Percentiles rank a stretch among this genome's conserved stretches.
These are phyloP conservation scores for Siphamia tubifer DNA, from an alignment of 2,113 vertebrate species.

Conservation along the genomic window DNA sequence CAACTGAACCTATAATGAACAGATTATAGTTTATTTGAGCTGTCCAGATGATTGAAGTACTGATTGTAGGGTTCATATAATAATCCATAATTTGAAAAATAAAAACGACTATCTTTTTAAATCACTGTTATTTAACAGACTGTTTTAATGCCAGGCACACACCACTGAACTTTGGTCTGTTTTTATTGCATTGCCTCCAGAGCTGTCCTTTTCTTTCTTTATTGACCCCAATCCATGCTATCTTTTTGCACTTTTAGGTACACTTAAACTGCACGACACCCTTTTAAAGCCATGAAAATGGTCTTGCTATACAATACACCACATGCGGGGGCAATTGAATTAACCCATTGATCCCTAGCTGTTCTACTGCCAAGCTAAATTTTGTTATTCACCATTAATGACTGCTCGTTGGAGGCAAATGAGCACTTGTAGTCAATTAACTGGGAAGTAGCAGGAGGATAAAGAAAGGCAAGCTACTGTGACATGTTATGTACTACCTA, in stretches of 20 bases:
- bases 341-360: constrained; percentile 73
- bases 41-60: neutral
- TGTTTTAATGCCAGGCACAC: constrained; percentile 24
- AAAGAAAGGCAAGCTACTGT: constrained; percentile 47
- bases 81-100: neutral
- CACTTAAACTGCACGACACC: constrained; percentile 57
- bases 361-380: constrained; percentile 63
- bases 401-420: constrained; percentile 70
- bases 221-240: constrained; percentile 48
- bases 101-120: neutral
- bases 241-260: constrained; percentile 56
- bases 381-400: constrained; percentile 73
- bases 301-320: constrained; percentile 60
- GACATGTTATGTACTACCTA: neutral
- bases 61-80: constrained; percentile 9
- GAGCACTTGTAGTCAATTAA: constrained; percentile 78
- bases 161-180: constrained; percentile 52
- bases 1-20: neutral
- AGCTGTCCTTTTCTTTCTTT: constrained; percentile 20
- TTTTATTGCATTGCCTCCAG: constrained; percentile 23
- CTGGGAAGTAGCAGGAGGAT: constrained; percentile 43
- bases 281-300: constrained; percentile 52
- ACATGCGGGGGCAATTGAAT: constrained; percentile 70
- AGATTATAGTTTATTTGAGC: neutral
- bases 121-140: neutral